These are phyloP conservation scores for Pseudopipra pipra DNA, from an alignment of 2,113 vertebrate genomes.

Conservation along the genomic window DNA sequence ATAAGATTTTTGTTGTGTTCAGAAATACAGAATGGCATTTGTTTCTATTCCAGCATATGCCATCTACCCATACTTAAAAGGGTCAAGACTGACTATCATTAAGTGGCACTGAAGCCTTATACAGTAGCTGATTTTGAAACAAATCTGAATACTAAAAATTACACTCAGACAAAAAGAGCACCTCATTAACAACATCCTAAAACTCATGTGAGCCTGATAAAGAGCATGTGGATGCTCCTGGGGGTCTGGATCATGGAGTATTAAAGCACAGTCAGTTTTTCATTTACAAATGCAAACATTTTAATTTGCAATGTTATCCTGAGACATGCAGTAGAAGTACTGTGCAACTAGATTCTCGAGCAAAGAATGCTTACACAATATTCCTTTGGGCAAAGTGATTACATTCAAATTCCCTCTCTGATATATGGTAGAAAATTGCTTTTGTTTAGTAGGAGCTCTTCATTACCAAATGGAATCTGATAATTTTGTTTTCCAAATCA, in stretches of 20 bases:
- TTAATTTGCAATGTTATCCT: neutral
- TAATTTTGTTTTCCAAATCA: neutral
- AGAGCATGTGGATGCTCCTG: neutral
- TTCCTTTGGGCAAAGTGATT: neutral
- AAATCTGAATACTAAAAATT: neutral
- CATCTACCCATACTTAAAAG: neutral
- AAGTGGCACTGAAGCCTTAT: neutral
- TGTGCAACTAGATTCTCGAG: neutral
- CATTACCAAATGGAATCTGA: neutral
- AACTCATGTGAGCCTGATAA: neutral
- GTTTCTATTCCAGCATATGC: neutral
- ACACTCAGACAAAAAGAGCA: neutral
- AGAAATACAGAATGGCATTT: neutral
- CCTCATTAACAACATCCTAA: neutral
- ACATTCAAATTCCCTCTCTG: neutral
- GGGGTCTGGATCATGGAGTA: neutral
- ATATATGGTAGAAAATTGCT: neutral
- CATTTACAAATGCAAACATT: neutral
- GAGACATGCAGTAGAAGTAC: neutral
- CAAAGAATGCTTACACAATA: neutral
- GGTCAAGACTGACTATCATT: neutral
- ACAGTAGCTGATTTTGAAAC: neutral
- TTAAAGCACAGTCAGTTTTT: neutral
- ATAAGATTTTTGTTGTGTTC: neutral
- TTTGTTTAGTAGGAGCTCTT: neutral